These are phyloP conservation scores for Botia kubotai DNA, from an alignment of 2,797 vertebrate genomes.

Conservation along the genomic window DNA sequence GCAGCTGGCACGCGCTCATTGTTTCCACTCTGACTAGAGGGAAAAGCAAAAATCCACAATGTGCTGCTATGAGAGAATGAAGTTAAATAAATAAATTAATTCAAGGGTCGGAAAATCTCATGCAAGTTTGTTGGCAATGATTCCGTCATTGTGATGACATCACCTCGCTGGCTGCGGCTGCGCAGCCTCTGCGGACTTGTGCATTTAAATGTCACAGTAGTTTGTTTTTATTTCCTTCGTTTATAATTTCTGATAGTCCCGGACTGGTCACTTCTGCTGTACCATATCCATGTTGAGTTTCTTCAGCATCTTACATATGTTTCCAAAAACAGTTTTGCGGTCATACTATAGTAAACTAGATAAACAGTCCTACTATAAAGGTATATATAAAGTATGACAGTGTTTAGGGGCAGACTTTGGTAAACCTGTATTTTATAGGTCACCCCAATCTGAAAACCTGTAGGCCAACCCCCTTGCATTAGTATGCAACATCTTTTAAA, in stretches of 20 bases:
- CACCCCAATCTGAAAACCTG: not conserved
- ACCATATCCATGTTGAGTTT: too few species aligned
- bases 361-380: too few species aligned
- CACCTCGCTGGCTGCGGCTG: slow-evolving; percentile 32
- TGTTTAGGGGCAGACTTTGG: not conserved
- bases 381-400: too few species aligned
- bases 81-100: slow-evolving; percentile 29
- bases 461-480: not conserved
- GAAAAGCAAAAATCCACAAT: slow-evolving; percentile 44
- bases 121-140: slow-evolving; percentile 30
- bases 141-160: slow-evolving; percentile 45
- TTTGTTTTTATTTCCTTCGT: slow-evolving; percentile 13
- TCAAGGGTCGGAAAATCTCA: slow-evolving; percentile 53
- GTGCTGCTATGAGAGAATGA: slow-evolving; percentile 48
- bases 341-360: too few species aligned
- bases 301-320: too few species aligned
- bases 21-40: slow-evolving; percentile 60
- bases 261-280: too few species aligned
- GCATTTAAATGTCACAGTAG: slow-evolving; percentile 22
- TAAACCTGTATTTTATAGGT: not conserved
- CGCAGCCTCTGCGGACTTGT: not conserved
- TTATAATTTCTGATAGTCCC: not conserved
- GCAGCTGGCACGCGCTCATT: slow-evolving; percentile 53
- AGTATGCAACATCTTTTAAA: not conserved
- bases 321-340: too few species aligned